phyloP scores from a whole-genome alignment of 1,140 invertebrate species.

The Brachionus paranguensis region DNA sequence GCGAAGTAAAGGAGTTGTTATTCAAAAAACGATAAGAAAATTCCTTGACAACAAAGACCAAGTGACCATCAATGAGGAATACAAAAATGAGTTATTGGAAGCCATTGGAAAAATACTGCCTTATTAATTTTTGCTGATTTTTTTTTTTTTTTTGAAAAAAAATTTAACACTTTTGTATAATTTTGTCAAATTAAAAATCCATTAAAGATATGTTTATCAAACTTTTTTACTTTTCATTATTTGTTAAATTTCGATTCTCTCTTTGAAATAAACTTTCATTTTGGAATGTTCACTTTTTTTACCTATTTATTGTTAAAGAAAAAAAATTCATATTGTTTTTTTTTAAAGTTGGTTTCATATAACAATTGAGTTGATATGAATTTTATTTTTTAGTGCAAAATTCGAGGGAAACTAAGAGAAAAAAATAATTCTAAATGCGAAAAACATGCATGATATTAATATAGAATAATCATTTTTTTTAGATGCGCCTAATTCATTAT shows the following conservation, averaged over 20 bases:
- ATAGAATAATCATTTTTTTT: too few species aligned
- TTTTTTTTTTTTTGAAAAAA: too few species aligned
- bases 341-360: not conserved
- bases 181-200: not conserved
- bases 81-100: not conserved
- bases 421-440: too few species aligned
- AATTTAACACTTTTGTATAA: not conserved
- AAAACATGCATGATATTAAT: too few species aligned
- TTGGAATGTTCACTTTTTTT: not conserved
- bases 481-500: too few species aligned
- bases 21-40: not conserved
- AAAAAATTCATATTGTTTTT: not conserved
- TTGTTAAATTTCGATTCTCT: not conserved
- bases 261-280: not conserved
- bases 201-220: not conserved
- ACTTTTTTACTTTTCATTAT: not conserved
- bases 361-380: not conserved
- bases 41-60: not conserved
- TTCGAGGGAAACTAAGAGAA: too few species aligned
- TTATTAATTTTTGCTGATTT: not conserved
- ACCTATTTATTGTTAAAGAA: not conserved
- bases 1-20: not conserved
- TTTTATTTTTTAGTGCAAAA: too few species aligned
- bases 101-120: not conserved
- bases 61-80: not conserved